These are phyloP conservation scores for Oxystoma pomonae DNA, from an alignment of 2,888 invertebrate species.

Conservation along the genomic window DNA sequence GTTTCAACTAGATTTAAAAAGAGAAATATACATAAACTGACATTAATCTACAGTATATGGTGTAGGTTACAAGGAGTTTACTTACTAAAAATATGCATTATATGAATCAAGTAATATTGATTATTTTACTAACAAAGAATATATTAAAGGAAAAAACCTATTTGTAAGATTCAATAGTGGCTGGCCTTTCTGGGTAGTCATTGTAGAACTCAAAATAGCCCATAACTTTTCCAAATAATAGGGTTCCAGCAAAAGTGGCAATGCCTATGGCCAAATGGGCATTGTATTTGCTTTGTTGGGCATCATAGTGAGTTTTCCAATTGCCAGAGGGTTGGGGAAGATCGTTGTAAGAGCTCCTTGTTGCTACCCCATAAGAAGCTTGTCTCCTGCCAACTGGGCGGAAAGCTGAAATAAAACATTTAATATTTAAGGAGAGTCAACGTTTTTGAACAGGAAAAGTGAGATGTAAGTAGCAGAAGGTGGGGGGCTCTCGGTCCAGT, in stretches of 20 bases:
- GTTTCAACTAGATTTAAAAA: too few species aligned
- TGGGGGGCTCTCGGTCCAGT: too few species aligned
- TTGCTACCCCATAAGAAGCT: conserved; percentile 17
- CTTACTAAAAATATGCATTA: too few species aligned
- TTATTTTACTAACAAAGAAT: conserved; percentile 36
- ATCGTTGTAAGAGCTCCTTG: conserved; percentile 63
- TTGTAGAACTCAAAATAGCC: conserved; percentile 62
- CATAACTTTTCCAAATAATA: conserved; percentile 54
- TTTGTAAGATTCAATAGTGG: conserved; percentile 35
- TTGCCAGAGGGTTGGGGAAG: conserved; percentile 72
- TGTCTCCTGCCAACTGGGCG: conserved; percentile 27
- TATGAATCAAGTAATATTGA: too few species aligned
- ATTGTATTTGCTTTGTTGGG: conserved; percentile 67
- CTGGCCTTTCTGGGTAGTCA: conserved; percentile 53
- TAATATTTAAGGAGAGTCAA: too few species aligned
- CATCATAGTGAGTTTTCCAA: conserved; percentile 67
- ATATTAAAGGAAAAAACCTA: conserved; percentile 55
- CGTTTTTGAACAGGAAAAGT: too few species aligned
- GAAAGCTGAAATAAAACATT: background rate
- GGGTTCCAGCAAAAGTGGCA: conserved; percentile 46
- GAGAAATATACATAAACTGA: too few species aligned
- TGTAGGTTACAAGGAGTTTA: too few species aligned
- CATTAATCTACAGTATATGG: too few species aligned
- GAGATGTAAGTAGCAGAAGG: too few species aligned
- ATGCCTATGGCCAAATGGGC: conserved; percentile 58